These are phyloP conservation scores for Coregonus sp. DNA, from an alignment of 2,797 vertebrate genomes.

Conservation along the genomic window DNA sequence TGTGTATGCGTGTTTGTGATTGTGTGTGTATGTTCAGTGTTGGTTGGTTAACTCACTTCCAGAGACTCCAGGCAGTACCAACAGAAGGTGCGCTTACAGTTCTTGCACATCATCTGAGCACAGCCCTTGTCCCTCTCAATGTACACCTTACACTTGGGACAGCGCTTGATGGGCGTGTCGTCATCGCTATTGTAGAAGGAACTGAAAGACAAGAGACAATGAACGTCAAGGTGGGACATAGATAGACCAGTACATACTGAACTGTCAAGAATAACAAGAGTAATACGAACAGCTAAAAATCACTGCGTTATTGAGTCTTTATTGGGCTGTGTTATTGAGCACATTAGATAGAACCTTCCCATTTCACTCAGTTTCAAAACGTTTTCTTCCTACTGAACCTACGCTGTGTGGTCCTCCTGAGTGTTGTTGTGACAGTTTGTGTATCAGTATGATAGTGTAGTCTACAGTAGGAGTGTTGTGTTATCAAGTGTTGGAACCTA, in stretches of 20 bases:
- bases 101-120: slow-evolving; percentile 99
- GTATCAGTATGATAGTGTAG: too few species aligned
- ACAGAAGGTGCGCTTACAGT: slow-evolving; percentile 98
- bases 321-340: too few species aligned
- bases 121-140: slow-evolving; percentile 97
- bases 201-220: slow-evolving; percentile 47
- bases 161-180: slow-evolving; percentile 94
- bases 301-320: too few species aligned
- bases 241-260: background rate
- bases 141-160: slow-evolving; percentile 98
- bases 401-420: background rate
- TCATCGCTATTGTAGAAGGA: slow-evolving; percentile 78
- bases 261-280: background rate
- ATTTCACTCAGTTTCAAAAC: too few species aligned
- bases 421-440: too few species aligned
- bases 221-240: background rate
- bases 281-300: too few species aligned
- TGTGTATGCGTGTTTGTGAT: too few species aligned
- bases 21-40: background rate
- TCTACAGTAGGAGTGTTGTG: too few species aligned
- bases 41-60: slow-evolving; percentile 84
- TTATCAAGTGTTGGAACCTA: too few species aligned
- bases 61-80: slow-evolving; percentile 99
- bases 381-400: too few species aligned
- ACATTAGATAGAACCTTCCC: too few species aligned